Base-by-base conservation (phyloP, 2,888 invertebrate species). In the Drosophila paracracens region DNA sequence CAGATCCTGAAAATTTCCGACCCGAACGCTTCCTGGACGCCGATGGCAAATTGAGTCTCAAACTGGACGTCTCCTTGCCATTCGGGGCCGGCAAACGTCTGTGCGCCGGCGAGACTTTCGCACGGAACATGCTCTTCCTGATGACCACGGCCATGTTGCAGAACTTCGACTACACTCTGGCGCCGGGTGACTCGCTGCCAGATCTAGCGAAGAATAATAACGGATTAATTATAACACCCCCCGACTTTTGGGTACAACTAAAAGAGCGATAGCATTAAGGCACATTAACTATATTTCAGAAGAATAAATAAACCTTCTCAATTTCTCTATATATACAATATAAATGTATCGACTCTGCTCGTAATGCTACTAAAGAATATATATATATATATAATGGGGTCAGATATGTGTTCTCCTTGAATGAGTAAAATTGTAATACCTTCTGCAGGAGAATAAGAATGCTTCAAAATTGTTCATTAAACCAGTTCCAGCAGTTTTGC, bases 101-200 rank as follows among this genome's bases (percentile, higher is more conserved):
- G 0, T 96, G 96, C 84, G 95, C 95, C 0, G 96, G 96, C 0
- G 96, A 96, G 91, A 96, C 96, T 0, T 96, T 95, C 88, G 95
- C 96, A 0, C 94, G 96, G 1, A 95, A 95, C 76, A 94, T 94
- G 77, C 93, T 96, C 91, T 96, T 96, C 90, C 94, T 95, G 71
- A 93, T 95, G 11, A 94, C 95, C 38, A 88, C 95, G 0, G 94
- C 94, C 0, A 93, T 96, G 73, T 93, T 96, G 91, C 96, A 96
- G 83, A 94, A 95, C 53, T 96, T 96, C 88, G 92, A 93, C 66
- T 94, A 95, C 18, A 93, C 94, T 2, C 93, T 95, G 2, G 94
- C 94, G 0, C 94, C 94, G 7, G 94, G 94, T 0, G 93, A 94
- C 57, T 76, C 79, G 0, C 92, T 94, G 29, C 95, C 95, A 8